A percentile compares a stretch with the other conserved stretches of the same genome.
phyloP scores from a whole-genome alignment of 1,140 invertebrate species.

The Formica exsecta region DNA sequence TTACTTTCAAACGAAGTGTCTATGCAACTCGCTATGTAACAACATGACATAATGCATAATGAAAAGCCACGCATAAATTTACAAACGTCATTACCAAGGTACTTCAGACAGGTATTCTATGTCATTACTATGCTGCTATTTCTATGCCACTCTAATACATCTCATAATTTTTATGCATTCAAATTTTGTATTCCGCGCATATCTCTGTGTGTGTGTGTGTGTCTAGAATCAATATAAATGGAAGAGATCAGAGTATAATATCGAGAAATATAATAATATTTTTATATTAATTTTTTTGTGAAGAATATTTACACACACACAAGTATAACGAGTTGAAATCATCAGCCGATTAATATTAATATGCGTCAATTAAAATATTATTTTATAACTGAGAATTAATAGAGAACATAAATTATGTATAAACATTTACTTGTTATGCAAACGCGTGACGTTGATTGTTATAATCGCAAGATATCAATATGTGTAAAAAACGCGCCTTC shows the following conservation, averaged over 20 bases:
- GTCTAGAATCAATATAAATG: background rate
- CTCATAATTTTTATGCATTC: background rate
- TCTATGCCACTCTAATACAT: conserved; percentile 13
- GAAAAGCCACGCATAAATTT: conserved; percentile 40
- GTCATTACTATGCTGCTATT: conserved; percentile 25
- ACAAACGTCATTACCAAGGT: conserved; percentile 30
- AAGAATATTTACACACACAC: too few relatives aligned
- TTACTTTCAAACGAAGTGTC: conserved; percentile 1
- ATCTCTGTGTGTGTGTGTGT: too few relatives aligned
- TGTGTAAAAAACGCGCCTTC: too few relatives aligned
- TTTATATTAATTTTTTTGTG: background rate
- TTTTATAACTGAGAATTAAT: too few relatives aligned
- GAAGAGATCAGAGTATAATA: background rate
- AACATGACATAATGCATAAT: conserved; percentile 34
- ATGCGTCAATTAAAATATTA: too few relatives aligned
- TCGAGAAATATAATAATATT: background rate
- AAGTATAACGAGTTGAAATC: too few relatives aligned
- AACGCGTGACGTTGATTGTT: too few relatives aligned
- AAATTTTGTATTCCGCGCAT: background rate
- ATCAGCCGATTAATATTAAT: too few relatives aligned
- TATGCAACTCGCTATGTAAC: conserved; percentile 19
- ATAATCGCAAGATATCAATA: too few relatives aligned
- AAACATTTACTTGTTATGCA: too few relatives aligned
- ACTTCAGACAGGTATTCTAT: background rate
- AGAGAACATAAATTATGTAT: too few relatives aligned